phyloP scores from a whole-genome alignment of 2,888 invertebrate genomes.

The Synanthedon formicaeformis region DNA sequence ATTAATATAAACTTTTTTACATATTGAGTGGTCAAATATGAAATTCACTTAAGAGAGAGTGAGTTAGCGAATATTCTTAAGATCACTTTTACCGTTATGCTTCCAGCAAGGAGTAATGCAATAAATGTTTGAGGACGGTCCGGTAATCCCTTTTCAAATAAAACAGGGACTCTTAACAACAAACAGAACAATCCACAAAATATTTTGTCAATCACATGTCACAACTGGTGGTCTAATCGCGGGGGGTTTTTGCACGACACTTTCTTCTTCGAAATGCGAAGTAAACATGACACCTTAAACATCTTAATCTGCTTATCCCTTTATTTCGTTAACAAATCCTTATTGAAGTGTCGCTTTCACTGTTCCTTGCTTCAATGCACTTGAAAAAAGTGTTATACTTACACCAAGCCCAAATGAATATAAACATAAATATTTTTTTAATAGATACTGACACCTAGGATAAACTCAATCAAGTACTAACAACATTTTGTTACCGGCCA shows the following conservation, averaged over 20 bases:
- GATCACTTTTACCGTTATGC: background rate
- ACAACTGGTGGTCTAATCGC: constrained; percentile 56
- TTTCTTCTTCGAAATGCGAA: constrained; percentile 49
- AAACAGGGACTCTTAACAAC: constrained; percentile 34
- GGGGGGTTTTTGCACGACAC: constrained; percentile 24
- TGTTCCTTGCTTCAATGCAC: constrained; percentile 1
- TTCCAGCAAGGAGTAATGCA: constrained; percentile 11
- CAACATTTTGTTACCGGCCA: background rate
- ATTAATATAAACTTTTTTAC: no score
- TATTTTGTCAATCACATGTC: constrained; percentile 61
- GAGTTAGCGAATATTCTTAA: background rate
- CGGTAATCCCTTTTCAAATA: constrained; percentile 28
- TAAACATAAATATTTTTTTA: no score
- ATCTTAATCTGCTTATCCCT: constrained; percentile 24
- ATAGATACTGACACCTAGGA: no score
- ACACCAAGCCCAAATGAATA: no score
- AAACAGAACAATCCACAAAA: constrained; percentile 39
- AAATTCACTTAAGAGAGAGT: no score
- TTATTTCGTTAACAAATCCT: constrained; percentile 14
- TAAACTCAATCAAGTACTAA: no score
- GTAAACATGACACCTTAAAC: constrained; percentile 49
- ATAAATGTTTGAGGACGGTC: constrained; percentile 8
- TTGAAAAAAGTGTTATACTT: background rate
- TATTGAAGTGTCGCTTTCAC: constrained; percentile 29
- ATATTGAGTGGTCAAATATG: no score